phyloP scores from a whole-genome alignment of 2,797 vertebrate species.

The Peromyscus attwateri region DNA sequence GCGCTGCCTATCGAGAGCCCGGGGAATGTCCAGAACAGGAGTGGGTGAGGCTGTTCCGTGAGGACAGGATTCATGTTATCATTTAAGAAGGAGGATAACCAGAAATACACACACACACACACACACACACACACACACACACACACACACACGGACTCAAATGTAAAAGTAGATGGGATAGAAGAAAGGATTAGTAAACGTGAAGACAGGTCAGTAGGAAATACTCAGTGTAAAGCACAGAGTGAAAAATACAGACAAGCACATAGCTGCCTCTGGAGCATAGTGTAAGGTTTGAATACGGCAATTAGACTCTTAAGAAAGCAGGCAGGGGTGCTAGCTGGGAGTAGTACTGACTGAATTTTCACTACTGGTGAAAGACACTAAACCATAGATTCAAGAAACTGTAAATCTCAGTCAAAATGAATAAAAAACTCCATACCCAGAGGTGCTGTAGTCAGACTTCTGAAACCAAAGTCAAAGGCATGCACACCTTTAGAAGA shows the following conservation, averaged over 20 bases:
- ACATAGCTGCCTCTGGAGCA: not conserved
- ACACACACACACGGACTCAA: too few species aligned
- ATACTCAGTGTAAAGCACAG: not conserved
- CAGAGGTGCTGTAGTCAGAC: not conserved
- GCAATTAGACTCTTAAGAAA: not conserved
- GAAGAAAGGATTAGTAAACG: not conserved
- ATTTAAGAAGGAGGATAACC: conserved; percentile 3
- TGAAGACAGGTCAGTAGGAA: too few species aligned
- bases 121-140: too few species aligned
- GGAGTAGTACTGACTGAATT: not conserved
- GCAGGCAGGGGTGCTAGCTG: not conserved
- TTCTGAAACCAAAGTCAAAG: conserved; percentile 9
- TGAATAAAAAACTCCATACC: not conserved
- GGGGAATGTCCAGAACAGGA: not conserved
- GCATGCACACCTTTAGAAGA: not conserved
- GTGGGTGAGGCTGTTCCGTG: not conserved
- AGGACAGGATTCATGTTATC: not conserved
- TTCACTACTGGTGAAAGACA: not conserved
- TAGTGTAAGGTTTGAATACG: not conserved
- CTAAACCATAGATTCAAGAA: conserved; percentile 40
- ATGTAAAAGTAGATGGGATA: not conserved
- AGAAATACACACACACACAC: not conserved
- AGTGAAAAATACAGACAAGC: not conserved
- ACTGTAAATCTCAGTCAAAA: not conserved
- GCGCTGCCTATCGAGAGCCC: not conserved